Percentiles rank a stretch among this genome's conserved stretches.
These are phyloP conservation scores for Melanocharis versteri DNA, from an alignment of 2,113 vertebrate species.

Conservation along the genomic window DNA sequence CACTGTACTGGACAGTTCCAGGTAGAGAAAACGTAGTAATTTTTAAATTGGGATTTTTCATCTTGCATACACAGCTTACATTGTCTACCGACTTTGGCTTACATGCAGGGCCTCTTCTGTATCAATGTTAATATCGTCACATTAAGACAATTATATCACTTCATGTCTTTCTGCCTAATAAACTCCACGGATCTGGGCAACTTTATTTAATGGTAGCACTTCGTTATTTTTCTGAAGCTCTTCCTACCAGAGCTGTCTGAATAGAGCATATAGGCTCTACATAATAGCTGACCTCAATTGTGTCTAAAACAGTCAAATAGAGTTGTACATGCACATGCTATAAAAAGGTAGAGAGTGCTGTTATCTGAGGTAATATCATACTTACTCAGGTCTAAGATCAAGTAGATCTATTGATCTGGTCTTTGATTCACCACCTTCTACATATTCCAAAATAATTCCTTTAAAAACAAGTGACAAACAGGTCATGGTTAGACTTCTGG, in stretches of 20 bases:
- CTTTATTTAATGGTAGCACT: not conserved
- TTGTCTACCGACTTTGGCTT: not conserved
- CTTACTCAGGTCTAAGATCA: conserved; percentile 82
- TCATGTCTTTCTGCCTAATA: not conserved
- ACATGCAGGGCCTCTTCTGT: not conserved
- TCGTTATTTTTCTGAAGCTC: not conserved
- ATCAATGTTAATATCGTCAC: not conserved
- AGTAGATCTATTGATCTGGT: conserved; percentile 90
- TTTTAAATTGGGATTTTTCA: not conserved
- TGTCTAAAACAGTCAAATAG: not conserved
- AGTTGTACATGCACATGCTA: not conserved
- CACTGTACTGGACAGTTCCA: not conserved
- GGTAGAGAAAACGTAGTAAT: not conserved
- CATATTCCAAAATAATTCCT: conserved; percentile 93
- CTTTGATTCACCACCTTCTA: conserved; percentile 76
- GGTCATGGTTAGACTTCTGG: not conserved
- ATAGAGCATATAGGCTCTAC: not conserved
- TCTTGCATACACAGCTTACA: not conserved
- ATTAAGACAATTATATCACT: not conserved
- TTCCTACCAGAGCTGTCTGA: not conserved
- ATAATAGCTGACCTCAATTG: not conserved
- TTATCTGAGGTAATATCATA: not conserved
- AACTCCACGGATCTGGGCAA: not conserved
- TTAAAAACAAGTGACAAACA: not conserved
- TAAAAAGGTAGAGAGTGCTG: not conserved